Base-by-base conservation (phyloP, 2,797 vertebrate species). In the Etheostoma perlongum region DNA sequence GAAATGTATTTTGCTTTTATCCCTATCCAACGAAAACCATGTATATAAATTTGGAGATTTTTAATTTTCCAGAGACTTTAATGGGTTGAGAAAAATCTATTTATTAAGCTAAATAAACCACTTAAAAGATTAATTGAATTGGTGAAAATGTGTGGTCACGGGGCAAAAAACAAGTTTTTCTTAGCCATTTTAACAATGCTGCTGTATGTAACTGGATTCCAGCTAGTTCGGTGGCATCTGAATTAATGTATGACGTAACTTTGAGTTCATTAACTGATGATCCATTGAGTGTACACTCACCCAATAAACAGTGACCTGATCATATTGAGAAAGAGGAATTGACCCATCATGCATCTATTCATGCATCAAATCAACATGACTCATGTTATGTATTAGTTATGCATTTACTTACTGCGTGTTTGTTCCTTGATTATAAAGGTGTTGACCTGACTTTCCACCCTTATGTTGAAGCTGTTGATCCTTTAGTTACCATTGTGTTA, bases 401-500 rank as follows among this genome's bases (percentile, higher is more conserved):
- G 27, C 51, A 13, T 61, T n/a, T 18, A 47, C 18, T 49, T 6
- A 4, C 19, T 72, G 40, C 64, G 61, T 64, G 40, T 84, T 69
- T 80, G 51, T 66, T 27, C 67, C 66, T 72, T 78, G 67, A 49
- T 70, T 55, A 36, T 55, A 6, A 82, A 61, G 64, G 64, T 52
- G 75, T 71, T 19, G 16, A 42, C n/a, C 30, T 6, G 57, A 63
- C 44, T 19, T 40, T 19, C 46, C 71, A 25, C 62, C 19, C 67
- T 64, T 47, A 76, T 67, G 69, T 12, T 12, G 36, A 40, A 40
- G 10, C 36, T 36, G 18, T n/a, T 7, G 4, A 58, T 65, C 67
- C 49, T 23, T 71, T n/a, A 33, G 54, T 62, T 65, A 60, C 67
- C 48, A 12, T 68, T 21, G 2, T 15, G 16, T 63, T 60, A 30